A percentile compares a stretch with the other conserved stretches of the same genome.
Evolutionary conservation across 2,113 vertebrate species (phyloP).

Genomic region (Limanda limanda): DNA sequence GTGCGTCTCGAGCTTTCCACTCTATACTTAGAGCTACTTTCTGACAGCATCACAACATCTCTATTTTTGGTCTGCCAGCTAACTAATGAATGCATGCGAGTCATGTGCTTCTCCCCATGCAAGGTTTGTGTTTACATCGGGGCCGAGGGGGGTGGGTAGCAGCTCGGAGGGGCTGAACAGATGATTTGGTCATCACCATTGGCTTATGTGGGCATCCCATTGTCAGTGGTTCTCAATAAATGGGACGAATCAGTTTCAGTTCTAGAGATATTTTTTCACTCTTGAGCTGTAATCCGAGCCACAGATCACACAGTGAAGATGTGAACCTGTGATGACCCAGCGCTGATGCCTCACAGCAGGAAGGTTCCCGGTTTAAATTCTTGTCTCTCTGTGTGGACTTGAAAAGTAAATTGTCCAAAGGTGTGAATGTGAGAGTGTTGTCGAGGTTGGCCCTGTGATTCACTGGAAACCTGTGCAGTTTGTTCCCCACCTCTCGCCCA

Average conservation of each 20-base stretch:
- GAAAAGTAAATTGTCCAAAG: too few species aligned
- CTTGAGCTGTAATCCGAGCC: background rate
- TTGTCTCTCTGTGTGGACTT: too few species aligned
- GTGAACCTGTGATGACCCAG: slow-evolving; percentile 4
- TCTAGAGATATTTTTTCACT: background rate
- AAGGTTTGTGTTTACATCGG: slow-evolving; percentile 50
- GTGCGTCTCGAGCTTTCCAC: slow-evolving; percentile 13
- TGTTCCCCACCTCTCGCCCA: too few species aligned
- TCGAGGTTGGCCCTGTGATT: too few species aligned
- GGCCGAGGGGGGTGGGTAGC: slow-evolving; percentile 4
- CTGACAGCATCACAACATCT: slow-evolving; percentile 29
- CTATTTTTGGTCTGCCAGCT: slow-evolving; percentile 53
- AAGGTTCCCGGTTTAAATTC: too few species aligned
- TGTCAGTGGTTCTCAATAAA: slow-evolving; percentile 7
- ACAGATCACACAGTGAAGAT: slow-evolving; percentile 1
- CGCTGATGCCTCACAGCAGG: too few species aligned
- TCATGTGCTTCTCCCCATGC: slow-evolving; percentile 48
- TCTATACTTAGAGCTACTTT: slow-evolving; percentile 49
- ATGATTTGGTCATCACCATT: background rate
- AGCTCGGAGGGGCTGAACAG: slow-evolving; percentile 4
- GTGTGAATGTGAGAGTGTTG: too few species aligned
- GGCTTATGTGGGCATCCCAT: slow-evolving; percentile 4
- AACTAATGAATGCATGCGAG: slow-evolving; percentile 42
- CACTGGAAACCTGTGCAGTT: too few species aligned
- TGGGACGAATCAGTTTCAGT: background rate